Evolutionary conservation across 2,888 invertebrate genomes (phyloP).

Genomic region (Eupithecia exiguata): DNA sequence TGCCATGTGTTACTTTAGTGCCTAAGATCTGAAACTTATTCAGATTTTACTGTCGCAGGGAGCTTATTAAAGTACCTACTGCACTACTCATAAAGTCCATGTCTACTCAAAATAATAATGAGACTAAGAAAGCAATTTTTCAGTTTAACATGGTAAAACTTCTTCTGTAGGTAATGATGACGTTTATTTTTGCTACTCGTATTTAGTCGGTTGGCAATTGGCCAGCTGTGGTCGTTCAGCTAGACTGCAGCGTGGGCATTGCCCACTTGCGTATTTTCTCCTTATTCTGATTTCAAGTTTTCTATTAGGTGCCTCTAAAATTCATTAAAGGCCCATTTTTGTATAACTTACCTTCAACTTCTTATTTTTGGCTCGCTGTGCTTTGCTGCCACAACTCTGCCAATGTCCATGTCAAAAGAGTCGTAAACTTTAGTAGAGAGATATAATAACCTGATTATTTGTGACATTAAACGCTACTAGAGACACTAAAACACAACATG

Average conservation of each 20-base stretch:
- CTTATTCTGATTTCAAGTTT: constrained; percentile 47
- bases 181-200: constrained; percentile 82
- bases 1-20: too few species aligned
- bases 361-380: too few species aligned
- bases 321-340: neutral
- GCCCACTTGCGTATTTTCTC: constrained; percentile 67
- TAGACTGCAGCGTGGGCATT: constrained; percentile 64
- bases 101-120: neutral
- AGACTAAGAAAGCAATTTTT: neutral
- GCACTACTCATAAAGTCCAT: too few species aligned
- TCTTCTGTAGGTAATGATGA: constrained; percentile 47
- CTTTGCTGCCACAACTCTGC: too few species aligned
- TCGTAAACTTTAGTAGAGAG: too few species aligned
- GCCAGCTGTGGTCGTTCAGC: constrained; percentile 74
- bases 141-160: constrained; percentile 18
- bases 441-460: too few species aligned
- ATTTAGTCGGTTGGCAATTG: constrained; percentile 72
- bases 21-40: too few species aligned
- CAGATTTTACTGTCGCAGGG: neutral
- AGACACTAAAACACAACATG: neutral
- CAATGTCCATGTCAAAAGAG: too few species aligned
- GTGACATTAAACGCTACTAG: neutral
- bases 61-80: neutral
- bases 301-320: constrained; percentile 27
- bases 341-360: neutral